These are phyloP conservation scores for Bibio marci DNA, from an alignment of 2,888 invertebrate genomes.

Conservation along the genomic window DNA sequence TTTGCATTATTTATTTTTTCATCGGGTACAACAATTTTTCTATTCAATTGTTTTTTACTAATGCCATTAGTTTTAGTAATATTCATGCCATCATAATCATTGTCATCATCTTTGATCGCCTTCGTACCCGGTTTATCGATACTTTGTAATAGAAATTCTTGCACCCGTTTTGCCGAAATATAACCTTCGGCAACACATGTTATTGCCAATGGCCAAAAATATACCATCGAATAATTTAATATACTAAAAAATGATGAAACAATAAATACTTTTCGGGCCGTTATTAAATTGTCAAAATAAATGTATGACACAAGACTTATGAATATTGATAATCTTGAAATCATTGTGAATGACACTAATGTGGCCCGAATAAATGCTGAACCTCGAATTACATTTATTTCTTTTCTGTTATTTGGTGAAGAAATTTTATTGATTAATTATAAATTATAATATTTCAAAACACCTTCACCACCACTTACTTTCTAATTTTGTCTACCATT, in stretches of 20 bases:
- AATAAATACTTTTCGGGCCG: slow-evolving; percentile 61
- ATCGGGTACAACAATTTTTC: neutral
- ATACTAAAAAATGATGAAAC: slow-evolving; percentile 68
- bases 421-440: too few relatives aligned
- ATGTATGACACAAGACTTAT: slow-evolving; percentile 54
- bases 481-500: slow-evolving; percentile 52
- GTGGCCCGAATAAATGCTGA: slow-evolving; percentile 50
- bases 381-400: slow-evolving; percentile 47
- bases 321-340: slow-evolving; percentile 63
- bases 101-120: slow-evolving; percentile 6
- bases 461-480: slow-evolving; percentile 1
- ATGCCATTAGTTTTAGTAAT: slow-evolving; percentile 9
- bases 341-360: slow-evolving; percentile 53
- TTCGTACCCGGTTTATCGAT: slow-evolving; percentile 15
- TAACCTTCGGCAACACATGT: slow-evolving; percentile 58
- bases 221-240: slow-evolving; percentile 57
- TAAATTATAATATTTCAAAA: too few relatives aligned
- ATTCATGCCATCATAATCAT: slow-evolving; percentile 25
- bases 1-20: slow-evolving; percentile 1
- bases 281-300: slow-evolving; percentile 43
- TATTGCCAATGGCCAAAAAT: slow-evolving; percentile 64
- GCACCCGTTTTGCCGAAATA: slow-evolving; percentile 53
- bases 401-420: slow-evolving; percentile 33
- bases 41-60: too few relatives aligned
- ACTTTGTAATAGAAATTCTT: slow-evolving; percentile 38